A percentile compares a stretch with the other conserved stretches of the same genome.
Evolutionary conservation across 1,140 invertebrate genomes (phyloP).

Genomic region (Leptinotarsa undecemlineata): DNA sequence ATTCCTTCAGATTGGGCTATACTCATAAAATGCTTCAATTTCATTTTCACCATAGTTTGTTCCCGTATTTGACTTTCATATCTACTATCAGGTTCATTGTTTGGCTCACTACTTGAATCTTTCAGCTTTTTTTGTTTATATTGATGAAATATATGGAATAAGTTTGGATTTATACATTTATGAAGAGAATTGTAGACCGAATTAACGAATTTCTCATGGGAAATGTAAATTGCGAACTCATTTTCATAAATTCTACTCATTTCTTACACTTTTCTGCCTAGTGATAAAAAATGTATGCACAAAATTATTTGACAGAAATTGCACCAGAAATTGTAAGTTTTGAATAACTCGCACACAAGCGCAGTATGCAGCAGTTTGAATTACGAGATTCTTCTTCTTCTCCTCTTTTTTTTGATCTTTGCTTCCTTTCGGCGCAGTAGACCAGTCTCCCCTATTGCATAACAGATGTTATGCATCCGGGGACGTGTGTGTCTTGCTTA

Average conservation of each 20-base stretch:
- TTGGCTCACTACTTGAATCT: background rate
- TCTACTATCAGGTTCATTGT: background rate
- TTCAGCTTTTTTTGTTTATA: slow-evolving; percentile 33
- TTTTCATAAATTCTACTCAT: slow-evolving; percentile 43
- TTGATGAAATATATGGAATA: slow-evolving; percentile 39
- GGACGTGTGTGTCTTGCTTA: too few species aligned
- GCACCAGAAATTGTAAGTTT: too few species aligned
- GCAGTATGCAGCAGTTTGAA: too few species aligned
- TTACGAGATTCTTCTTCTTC: too few species aligned
- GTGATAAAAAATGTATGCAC: too few species aligned
- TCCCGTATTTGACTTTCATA: slow-evolving; percentile 22
- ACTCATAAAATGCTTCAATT: slow-evolving; percentile 21
- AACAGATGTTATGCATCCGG: too few species aligned
- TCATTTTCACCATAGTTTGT: slow-evolving; percentile 20
- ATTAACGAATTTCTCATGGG: slow-evolving; percentile 42
- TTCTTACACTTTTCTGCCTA: background rate
- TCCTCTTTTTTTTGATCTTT: too few species aligned
- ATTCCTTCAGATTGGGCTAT: background rate
- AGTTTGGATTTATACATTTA: slow-evolving; percentile 27
- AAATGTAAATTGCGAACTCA: slow-evolving; percentile 39
- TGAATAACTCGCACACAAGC: too few species aligned
- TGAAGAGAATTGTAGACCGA: slow-evolving; percentile 26
- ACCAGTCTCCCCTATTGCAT: too few species aligned
- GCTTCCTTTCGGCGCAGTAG: too few species aligned
- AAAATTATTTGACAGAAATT: too few species aligned